A percentile compares a stretch with the other conserved stretches of the same genome.
Conservation (phyloP, 2,113 vertebrate genomes). For the Nyctereutes procyonoides region DNA sequence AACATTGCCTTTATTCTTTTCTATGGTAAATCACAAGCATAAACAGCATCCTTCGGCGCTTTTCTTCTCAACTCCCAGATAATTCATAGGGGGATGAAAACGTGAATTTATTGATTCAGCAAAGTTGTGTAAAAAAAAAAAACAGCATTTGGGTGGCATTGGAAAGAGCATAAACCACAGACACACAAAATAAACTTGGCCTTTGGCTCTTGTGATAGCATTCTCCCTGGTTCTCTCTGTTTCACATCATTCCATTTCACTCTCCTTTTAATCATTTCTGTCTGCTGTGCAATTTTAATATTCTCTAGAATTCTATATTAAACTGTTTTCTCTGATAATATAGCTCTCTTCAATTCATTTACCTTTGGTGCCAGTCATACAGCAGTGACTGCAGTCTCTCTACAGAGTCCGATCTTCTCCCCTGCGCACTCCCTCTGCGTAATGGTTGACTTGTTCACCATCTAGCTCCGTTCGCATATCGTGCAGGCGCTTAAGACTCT, state of each 20-base stretch:
- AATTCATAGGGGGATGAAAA: neutral
- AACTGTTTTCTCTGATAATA: neutral
- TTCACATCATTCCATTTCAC: neutral
- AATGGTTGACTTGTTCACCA: neutral
- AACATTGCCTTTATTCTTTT: neutral
- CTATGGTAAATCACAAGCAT: neutral
- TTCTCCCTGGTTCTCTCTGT: neutral
- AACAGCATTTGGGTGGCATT: neutral
- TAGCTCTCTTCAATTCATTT: neutral
- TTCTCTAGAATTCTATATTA: neutral
- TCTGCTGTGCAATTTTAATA: neutral
- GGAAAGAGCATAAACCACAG: neutral
- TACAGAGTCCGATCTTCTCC: neutral
- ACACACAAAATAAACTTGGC: neutral
- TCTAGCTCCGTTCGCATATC: neutral
- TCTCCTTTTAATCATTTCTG: neutral
- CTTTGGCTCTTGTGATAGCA: neutral
- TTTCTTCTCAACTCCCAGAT: conserved; percentile 13
- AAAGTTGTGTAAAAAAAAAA: neutral
- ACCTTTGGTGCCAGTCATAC: neutral
- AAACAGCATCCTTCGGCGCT: neutral
- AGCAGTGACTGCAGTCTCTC: neutral
- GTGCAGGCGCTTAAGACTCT: neutral
- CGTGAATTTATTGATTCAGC: neutral
- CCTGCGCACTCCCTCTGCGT: neutral